A percentile compares a stretch with the other conserved stretches of the same genome.
Evolutionary conservation across 2,113 vertebrate genomes (phyloP).

Genomic region (cattle (Bos taurus)): DNA sequence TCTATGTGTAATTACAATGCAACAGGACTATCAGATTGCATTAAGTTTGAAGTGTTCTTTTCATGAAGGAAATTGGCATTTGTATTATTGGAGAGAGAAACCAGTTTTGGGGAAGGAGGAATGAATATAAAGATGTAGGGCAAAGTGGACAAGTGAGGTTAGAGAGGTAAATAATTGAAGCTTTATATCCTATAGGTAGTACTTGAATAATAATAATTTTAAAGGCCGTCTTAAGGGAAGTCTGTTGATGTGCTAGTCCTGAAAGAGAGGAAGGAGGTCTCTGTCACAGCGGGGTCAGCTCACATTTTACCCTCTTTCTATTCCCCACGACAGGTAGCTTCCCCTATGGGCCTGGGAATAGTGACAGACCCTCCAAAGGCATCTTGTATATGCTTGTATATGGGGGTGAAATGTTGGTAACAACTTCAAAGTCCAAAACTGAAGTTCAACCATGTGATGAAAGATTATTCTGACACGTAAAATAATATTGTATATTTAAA

Average conservation of each 20-base stretch:
- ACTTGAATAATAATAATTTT: not conserved
- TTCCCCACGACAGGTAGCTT: not conserved
- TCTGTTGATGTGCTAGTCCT: not conserved
- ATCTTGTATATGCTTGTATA: not conserved
- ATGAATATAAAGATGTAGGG: not conserved
- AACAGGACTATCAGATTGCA: not conserved
- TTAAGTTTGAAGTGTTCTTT: not conserved
- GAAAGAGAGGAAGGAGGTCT: not conserved
- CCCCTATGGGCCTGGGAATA: not conserved
- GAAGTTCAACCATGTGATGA: not conserved
- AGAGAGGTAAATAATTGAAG: not conserved
- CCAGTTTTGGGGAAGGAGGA: not conserved
- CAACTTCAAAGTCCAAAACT: not conserved
- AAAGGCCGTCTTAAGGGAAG: not conserved
- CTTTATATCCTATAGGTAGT: not conserved
- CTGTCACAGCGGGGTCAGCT: not conserved
- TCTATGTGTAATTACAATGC: not conserved
- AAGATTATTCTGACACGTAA: not conserved
- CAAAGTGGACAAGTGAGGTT: not conserved
- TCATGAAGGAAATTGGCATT: not conserved
- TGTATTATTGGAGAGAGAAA: conserved; percentile 4
- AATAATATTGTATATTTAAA: not conserved
- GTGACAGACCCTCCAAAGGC: not conserved
- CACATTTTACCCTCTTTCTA: not conserved
- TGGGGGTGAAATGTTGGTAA: not conserved